Evolutionary conservation across 2,113 vertebrate genomes (phyloP), one percentile per base, ranked within the genome.

Genomic region (Seriola dumerili): DNA sequence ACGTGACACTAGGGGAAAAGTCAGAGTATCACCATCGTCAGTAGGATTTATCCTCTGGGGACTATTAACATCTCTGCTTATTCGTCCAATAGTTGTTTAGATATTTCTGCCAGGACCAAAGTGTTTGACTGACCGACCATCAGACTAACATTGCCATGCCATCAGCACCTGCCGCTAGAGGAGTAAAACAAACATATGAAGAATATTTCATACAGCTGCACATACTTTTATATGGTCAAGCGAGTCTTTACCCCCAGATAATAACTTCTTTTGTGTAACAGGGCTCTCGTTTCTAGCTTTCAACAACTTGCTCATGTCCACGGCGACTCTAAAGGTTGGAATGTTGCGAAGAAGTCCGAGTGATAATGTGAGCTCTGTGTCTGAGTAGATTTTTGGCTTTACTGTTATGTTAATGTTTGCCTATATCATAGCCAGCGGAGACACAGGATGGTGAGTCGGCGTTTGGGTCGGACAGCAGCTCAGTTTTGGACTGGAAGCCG

Each of bases 361-460:
- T 16, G n/a, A 40, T 52, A 48, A 50, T 2, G 17, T 13, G 17
- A 16, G 3, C 21, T 52, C 5, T 57, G 48, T 54, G 57, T 55
- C 1, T 7, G 23, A 44, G 12, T 34, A 42, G 25, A 46, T 62
- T 8, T n/a, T 38, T 74, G 29, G 25, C 34, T 11, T 23, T 48
- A 0, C 5, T 50, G 54, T n/a, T 9, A 12, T n/a, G 23, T 34
- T 29, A 32, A 12, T 29, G 11, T 72, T 21, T 40, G 50, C 1
- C 2, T 29, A 23, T 29, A 16, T 74, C 69, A 25, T 76, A 98
- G 97, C 94, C 95, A 84, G 93, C 95, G 67, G 96, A 97, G 57
- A 95, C 96, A 57, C 94, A 85, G 36, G 96, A 97, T 11, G 42
- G 32, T 75, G 96, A 98, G 93, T 96, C 92, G 23, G 85, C 81